These are phyloP conservation scores for Sandelia bainsii DNA, from an alignment of 2,797 vertebrate species.

Conservation along the genomic window DNA sequence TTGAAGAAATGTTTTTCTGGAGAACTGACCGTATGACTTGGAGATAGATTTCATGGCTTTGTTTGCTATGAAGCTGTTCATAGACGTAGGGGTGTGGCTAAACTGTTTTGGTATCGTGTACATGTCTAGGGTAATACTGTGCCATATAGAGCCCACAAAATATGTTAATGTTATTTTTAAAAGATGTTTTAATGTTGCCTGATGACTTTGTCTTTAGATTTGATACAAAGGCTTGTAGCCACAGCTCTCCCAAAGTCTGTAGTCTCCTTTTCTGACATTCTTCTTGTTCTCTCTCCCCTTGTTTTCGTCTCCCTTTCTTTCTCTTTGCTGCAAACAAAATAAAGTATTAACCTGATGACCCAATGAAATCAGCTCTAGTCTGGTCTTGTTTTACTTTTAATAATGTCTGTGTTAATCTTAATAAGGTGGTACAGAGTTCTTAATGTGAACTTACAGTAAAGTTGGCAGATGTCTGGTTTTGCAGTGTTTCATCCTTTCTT, in stretches of 20 bases:
- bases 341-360: conserved; percentile 92
- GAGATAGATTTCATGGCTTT: conserved; percentile 81
- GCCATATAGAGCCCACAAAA: conserved; percentile 86
- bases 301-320: conserved; percentile 81
- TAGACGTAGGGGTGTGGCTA: conserved; percentile 86
- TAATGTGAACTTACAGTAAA: conserved; percentile 33
- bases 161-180: conserved; percentile 87
- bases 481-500: not conserved
- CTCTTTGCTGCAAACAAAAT: conserved; percentile 89
- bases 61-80: conserved; percentile 83
- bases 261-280: conserved; percentile 77
- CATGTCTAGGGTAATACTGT: conserved; percentile 86
- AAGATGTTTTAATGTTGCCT: conserved; percentile 88
- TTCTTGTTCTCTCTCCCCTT: conserved; percentile 69
- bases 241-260: conserved; percentile 86
- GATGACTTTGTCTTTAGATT: conserved; percentile 88
- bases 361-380: conserved; percentile 67
- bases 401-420: conserved; percentile 15
- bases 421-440: conserved; percentile 5
- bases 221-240: conserved; percentile 88
- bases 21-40: conserved; percentile 63
- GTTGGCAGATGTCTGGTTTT: not conserved
- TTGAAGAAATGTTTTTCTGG: conserved; percentile 67
- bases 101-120: conserved; percentile 87
- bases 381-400: conserved; percentile 36